Evolutionary conservation across 2,113 vertebrate genomes (phyloP), one percentile per base, ranked within the genome.

Genomic region (Rhea pennata): DNA sequence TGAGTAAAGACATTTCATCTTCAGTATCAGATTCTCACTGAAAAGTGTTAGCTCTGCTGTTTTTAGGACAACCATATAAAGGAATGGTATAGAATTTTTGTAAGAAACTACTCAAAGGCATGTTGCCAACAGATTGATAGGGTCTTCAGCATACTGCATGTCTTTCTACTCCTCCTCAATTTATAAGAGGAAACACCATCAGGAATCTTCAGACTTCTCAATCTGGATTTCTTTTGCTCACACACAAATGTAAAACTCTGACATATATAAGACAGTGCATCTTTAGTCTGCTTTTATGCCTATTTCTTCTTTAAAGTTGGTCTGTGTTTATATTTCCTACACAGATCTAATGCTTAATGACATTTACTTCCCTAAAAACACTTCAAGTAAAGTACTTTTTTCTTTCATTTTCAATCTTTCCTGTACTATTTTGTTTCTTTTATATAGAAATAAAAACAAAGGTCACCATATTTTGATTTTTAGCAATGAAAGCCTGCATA

Each of bases 11-110:
- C 3, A 21, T 3, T 84, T 81, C 5, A 46, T 56, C 48, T 81
- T 85, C 58, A 73, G 19, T 31, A 61, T 51, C n/a, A 65, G 9
- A 13, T 79, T 79, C 44, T 83, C n/a, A 48, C 11, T 79, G 54
- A 15, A 64, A 72, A 0, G 0, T 88, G 83, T 31, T 42, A 56
- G 27, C n/a, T 51, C 20, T 12, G 29, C 4, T 31, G 2, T 0
- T 40, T 79, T 66, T 58, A 40, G 33, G 16, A 66, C 19, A 77
- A 69, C 8, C 11, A 8, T 27, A 42, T 74, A 39, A 66, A 65
- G 6, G 15, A 13, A 10, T 62, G 9, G 17, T 77, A 73, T 77
- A 86, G 53, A 86, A 91, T 24, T 70, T 70, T 86, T 76, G 39
- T 80, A 48, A 93, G 8, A 7, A 29, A 3, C 16, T 59, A 72